Conservation (phyloP, 2,888 invertebrate genomes). For the Cephus pulcher region DNA sequence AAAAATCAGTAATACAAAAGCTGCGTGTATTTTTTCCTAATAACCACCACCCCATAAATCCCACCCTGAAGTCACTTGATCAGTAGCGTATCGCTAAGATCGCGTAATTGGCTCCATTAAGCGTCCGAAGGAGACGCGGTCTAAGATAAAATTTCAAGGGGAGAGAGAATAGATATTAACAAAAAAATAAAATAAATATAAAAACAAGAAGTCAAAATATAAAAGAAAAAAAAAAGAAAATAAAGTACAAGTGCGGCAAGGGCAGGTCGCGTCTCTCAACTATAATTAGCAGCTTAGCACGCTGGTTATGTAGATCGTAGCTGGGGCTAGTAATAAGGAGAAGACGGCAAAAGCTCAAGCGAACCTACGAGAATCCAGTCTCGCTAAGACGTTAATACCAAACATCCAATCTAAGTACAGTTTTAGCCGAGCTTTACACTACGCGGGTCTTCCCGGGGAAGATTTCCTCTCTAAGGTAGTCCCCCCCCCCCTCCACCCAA, state of each 20-base stretch:
- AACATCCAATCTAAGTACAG: not conserved
- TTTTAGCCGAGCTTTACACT: not conserved
- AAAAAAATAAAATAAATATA: slow-evolving; percentile 19
- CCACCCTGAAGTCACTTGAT: not conserved
- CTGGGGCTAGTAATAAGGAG: not conserved
- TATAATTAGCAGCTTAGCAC: slow-evolving; percentile 31
- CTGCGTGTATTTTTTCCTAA: not conserved
- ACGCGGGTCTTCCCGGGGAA: not conserved
- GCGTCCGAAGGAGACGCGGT: too few relatives aligned
- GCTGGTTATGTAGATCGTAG: not conserved
- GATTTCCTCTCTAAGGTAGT: not conserved
- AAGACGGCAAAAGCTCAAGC: not conserved
- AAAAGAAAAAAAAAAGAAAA: not conserved
- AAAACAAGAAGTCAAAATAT: slow-evolving; percentile 15
- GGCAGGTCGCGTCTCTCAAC: slow-evolving; percentile 23
- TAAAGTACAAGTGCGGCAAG: slow-evolving; percentile 26
- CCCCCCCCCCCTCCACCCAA: too few relatives aligned
- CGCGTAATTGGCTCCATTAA: too few relatives aligned
- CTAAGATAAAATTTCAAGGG: slow-evolving; percentile 8
- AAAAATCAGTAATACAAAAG: not conserved
- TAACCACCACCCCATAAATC: too few relatives aligned
- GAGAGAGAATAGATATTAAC: slow-evolving; percentile 14
- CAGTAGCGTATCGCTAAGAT: not conserved
- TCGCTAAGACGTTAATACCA: not conserved
- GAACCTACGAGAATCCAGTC: not conserved